phyloP scores from a whole-genome alignment of 2,797 vertebrate genomes.

The Apogon hyalosoma region DNA sequence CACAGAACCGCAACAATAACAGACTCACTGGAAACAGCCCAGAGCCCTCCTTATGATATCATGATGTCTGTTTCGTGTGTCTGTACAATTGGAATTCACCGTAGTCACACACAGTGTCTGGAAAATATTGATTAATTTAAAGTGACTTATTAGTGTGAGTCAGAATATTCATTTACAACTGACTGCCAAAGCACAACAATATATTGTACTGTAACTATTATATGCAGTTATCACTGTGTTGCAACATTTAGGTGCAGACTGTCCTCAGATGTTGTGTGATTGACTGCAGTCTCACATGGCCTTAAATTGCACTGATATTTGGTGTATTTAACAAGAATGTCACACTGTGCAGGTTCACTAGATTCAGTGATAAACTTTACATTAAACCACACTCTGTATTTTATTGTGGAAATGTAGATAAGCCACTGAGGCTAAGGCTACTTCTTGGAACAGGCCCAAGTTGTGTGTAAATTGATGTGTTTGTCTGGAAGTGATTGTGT shows the following conservation, averaged over 20 bases:
- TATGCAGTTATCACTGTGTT: not conserved
- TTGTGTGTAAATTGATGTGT: constrained; percentile 35
- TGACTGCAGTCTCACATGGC: not conserved
- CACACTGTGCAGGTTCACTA: constrained; percentile 1
- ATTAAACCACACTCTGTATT: constrained; percentile 8
- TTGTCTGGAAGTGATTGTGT: constrained; percentile 48
- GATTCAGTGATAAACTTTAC: not conserved
- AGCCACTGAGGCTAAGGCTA: not conserved
- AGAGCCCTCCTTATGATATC: constrained; percentile 57
- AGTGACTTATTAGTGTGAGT: constrained; percentile 13
- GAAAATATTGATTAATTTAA: constrained; percentile 36
- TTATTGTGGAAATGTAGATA: not conserved
- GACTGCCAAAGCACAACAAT: not conserved
- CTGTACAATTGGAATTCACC: constrained; percentile 43
- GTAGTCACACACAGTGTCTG: constrained; percentile 35
- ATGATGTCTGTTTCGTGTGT: constrained; percentile 59
- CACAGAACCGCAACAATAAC: constrained; percentile 65
- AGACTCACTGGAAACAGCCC: constrained; percentile 61
- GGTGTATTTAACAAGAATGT: constrained; percentile 5
- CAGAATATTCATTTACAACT: not conserved
- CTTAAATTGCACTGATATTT: constrained; percentile 9
- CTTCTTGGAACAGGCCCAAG: constrained; percentile 17
- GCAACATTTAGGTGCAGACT: not conserved
- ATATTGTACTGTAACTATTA: too few relatives aligned
- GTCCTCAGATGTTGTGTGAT: not conserved